Base-by-base conservation (phyloP, 2,888 invertebrate genomes). In the Meteorus cinctellus region DNA sequence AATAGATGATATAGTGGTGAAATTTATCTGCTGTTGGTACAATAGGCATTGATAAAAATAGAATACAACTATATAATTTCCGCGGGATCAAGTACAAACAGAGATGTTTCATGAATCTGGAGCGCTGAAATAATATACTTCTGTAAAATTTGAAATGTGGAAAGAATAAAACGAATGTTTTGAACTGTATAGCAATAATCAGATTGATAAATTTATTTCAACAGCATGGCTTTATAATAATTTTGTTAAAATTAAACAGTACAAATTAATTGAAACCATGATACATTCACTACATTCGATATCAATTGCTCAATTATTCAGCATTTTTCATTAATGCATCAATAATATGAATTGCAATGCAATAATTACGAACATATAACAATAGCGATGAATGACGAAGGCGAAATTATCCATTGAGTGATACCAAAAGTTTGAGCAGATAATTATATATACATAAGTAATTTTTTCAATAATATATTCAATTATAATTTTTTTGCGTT, bases 361-460 rank as follows among this genome's bases (percentile, higher is more conserved):
- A 55, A 55, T 55, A 55, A 55, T 55, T 55, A 19, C 8, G 55
- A 55, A 55, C 55, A n/a, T 16, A 19, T 55, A 55, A 55, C 55
- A 55, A 55, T 55, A 19, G 55, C 55, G 55, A 55, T 1, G 8
- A 19, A 55, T 19, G 6, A 55, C 8, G 8, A 55, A 19, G 55
- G 19, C 55, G n/a, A 55, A 55, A 55, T n/a, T 24, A 55, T 19
- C 19, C 19, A 55, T 55, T 19, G 55, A 55, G 10, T 19, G 4
- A 55, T 55, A 24, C 55, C 24, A 24, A 55, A 24, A 24, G 2
- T 55, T 55, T 55, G 55, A 55, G 55, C 19, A 55, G 55, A 55
- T 55, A 24, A 55, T n/a, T n/a, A 48, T 55, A 55, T 55, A 19
- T 55, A 55, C 55, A 55, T 24, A 8, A 55, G 8, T 55, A 19